Conservation (phyloP, 1,140 invertebrate species). For the Thereuonema tuberculata region DNA sequence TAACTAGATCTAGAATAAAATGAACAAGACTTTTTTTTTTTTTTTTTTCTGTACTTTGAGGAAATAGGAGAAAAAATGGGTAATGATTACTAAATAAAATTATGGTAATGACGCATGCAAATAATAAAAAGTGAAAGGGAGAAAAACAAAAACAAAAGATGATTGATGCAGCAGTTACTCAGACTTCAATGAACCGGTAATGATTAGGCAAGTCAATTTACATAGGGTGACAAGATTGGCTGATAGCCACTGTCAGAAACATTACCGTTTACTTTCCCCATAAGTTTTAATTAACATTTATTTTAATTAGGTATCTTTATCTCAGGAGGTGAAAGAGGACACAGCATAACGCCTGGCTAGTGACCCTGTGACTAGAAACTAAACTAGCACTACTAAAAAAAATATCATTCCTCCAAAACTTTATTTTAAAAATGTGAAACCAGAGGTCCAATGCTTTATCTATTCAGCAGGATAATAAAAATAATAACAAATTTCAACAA, state of each 20-base stretch:
- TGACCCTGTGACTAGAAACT: neutral
- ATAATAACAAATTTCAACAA: too few relatives aligned
- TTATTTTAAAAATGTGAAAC: too few relatives aligned
- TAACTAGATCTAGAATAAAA: neutral
- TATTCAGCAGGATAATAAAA: too few relatives aligned
- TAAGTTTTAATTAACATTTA: too few relatives aligned
- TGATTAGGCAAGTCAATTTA: neutral
- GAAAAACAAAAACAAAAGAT: too few relatives aligned
- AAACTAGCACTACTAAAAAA: neutral
- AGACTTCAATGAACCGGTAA: neutral
- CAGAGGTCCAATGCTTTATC: too few relatives aligned
- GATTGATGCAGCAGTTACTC: too few relatives aligned
- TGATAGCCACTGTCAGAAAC: too few relatives aligned
- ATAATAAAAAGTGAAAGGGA: too few relatives aligned
- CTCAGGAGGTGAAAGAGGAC: constrained; percentile 5
- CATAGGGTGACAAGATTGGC: too few relatives aligned
- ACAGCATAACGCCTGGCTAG: neutral
- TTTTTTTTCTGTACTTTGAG: neutral
- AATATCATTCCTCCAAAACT: too few relatives aligned
- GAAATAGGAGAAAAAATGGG: neutral
- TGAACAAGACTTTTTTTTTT: neutral
- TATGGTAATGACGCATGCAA: neutral
- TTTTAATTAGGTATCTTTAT: neutral
- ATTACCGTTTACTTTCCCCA: too few relatives aligned
- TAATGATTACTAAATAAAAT: neutral